A percentile compares a stretch with the other conserved stretches of the same genome.
These are phyloP conservation scores for Turnix velox DNA, from an alignment of 2,113 vertebrate species.

Conservation along the genomic window DNA sequence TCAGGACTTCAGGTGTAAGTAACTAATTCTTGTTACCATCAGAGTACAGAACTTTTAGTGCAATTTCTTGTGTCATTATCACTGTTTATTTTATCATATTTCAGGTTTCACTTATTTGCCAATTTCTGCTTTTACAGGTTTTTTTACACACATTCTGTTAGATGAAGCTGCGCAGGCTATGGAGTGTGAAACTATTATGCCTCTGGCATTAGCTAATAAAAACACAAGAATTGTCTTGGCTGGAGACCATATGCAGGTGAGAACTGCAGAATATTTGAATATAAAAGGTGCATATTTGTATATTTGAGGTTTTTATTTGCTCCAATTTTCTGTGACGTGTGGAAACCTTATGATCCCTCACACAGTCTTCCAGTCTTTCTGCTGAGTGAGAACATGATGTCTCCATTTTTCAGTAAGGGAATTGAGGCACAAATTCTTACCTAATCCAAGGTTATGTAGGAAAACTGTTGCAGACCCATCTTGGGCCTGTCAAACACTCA, in stretches of 20 bases:
- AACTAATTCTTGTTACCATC: not conserved
- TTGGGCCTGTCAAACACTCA: not conserved
- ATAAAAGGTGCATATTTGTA: not conserved
- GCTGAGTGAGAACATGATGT: not conserved
- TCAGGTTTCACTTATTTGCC: slow-evolving; percentile 29
- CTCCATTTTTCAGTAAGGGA: not conserved
- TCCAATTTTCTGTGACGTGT: not conserved
- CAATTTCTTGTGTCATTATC: not conserved
- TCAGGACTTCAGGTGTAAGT: not conserved
- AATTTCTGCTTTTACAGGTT: slow-evolving; percentile 76
- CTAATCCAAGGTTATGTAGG: not conserved
- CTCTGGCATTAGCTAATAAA: slow-evolving; percentile 91
- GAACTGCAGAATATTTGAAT: not conserved
- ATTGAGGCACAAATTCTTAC: not conserved
- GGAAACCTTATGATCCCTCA: not conserved
- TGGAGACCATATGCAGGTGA: slow-evolving; percentile 99
- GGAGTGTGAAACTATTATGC: slow-evolving; percentile 99
- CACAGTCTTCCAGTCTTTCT: not conserved
- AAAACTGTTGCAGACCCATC: not conserved
- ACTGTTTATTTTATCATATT: slow-evolving; percentile 8
- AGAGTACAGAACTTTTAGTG: not conserved
- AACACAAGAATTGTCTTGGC: slow-evolving; percentile 93
- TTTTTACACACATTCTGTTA: slow-evolving; percentile 95
- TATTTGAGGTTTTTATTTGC: not conserved
- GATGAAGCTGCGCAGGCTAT: slow-evolving; percentile 99